These are phyloP conservation scores for Yponomeuta evonymella DNA, from an alignment of 2,888 invertebrate genomes.

Conservation along the genomic window DNA sequence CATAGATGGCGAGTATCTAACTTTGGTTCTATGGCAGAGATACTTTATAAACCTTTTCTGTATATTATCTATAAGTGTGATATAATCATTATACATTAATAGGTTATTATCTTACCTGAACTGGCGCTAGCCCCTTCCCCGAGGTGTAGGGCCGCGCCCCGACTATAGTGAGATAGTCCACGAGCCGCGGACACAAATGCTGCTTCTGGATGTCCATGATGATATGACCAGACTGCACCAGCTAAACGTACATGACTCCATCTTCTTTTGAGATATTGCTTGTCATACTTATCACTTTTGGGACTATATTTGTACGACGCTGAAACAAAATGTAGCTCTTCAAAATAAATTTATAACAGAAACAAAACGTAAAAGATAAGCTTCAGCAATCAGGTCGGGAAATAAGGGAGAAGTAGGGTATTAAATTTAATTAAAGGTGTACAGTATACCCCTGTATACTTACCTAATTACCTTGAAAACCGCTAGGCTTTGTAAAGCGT, in stretches of 20 bases:
- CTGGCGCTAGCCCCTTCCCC: conserved; percentile 81
- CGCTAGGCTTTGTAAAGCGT: background rate
- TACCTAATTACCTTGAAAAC: background rate
- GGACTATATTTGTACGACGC: conserved; percentile 15
- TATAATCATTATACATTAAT: background rate
- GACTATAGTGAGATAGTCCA: conserved; percentile 98
- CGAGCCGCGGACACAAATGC: conserved; percentile 88
- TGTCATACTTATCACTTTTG: conserved; percentile 65
- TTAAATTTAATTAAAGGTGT: too few species aligned
- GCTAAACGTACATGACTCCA: conserved; percentile 44
- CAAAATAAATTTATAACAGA: background rate
- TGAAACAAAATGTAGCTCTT: conserved; percentile 20
- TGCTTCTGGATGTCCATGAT: conserved; percentile 81
- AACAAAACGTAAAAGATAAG: background rate
- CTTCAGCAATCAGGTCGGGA: background rate
- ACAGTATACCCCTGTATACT: too few species aligned
- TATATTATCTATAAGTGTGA: too few species aligned
- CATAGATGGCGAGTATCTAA: too few species aligned
- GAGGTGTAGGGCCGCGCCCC: conserved; percentile 87
- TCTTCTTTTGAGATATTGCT: conserved; percentile 64
- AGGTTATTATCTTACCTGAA: conserved; percentile 78
- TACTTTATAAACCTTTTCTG: too few species aligned
- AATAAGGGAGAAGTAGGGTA: background rate
- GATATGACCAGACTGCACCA: conserved; percentile 35
- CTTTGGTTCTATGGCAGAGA: too few species aligned